These are phyloP conservation scores for Meloidogyne exigua DNA, from an alignment of 1,140 invertebrate species.

Conservation along the genomic window DNA sequence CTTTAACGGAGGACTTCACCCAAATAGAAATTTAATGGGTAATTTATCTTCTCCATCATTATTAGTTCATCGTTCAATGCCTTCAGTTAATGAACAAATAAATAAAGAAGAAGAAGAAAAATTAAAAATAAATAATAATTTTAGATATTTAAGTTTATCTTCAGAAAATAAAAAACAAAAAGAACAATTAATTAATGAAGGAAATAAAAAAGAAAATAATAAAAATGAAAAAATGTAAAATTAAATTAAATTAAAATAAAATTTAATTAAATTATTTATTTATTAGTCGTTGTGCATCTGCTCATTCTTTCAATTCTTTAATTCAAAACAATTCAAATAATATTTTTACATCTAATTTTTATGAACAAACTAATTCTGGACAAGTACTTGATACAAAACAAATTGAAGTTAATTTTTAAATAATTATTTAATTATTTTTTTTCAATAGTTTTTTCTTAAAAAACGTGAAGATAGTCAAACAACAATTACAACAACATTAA, in stretches of 20 bases:
- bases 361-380: neutral
- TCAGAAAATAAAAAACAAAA: neutral
- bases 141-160: constrained; percentile 3
- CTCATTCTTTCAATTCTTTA: constrained; percentile 16
- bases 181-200: neutral
- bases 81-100: constrained; percentile 9
- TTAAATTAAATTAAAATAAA: neutral
- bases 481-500: constrained; percentile 5
- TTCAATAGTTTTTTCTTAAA: neutral
- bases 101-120: too few relatives aligned
- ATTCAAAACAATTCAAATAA: constrained; percentile 5
- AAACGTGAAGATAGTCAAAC: neutral
- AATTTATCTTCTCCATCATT: neutral
- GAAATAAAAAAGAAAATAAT: neutral
- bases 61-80: constrained; percentile 25
- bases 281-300: constrained; percentile 22
- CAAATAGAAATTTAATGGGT: constrained; percentile 13
- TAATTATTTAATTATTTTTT: neutral
- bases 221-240: constrained; percentile 1
- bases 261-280: too few relatives aligned
- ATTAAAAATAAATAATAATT: neutral
- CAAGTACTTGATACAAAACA: neutral
- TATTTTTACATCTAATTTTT: neutral
- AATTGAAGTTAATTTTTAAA: neutral
- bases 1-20: neutral